A percentile compares a stretch with the other conserved stretches of the same genome.
phyloP scores from a whole-genome alignment of 1,140 invertebrate genomes.

The Hylaeus volcanicus region DNA sequence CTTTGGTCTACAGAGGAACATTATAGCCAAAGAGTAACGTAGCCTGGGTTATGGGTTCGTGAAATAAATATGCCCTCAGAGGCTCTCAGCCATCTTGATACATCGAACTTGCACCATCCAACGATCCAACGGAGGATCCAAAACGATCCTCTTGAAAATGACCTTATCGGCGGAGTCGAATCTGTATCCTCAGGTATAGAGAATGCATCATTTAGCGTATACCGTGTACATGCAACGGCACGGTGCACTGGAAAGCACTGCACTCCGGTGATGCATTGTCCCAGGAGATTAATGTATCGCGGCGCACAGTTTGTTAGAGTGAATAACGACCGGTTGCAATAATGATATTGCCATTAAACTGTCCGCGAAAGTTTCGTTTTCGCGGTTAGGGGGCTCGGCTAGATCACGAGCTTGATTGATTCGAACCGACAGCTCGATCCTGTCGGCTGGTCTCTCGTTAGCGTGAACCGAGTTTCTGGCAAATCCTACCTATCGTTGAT shows the following conservation, averaged over 20 bases:
- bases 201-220: conserved; percentile 17
- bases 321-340: conserved; percentile 74
- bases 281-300: conserved; percentile 75
- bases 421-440: conserved; percentile 5
- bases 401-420: conserved; percentile 28
- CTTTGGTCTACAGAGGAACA: too few species aligned
- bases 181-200: neutral
- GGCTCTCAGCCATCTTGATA: neutral
- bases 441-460: neutral
- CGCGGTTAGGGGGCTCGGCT: conserved; percentile 24
- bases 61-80: too few species aligned
- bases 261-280: conserved; percentile 72
- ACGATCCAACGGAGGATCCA: neutral
- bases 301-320: conserved; percentile 72
- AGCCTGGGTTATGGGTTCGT: too few species aligned
- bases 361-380: conserved; percentile 71
- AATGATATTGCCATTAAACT: conserved; percentile 78
- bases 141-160: neutral
- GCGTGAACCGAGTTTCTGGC: neutral
- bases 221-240: neutral
- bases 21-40: too few species aligned
- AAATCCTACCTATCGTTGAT: neutral
- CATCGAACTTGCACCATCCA: neutral
- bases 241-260: conserved; percentile 54
- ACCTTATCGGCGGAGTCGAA: neutral